A percentile compares a stretch with the other conserved stretches of the same genome.
Evolutionary conservation across 2,113 vertebrate genomes (phyloP).

Genomic region (Vimba vimba): DNA sequence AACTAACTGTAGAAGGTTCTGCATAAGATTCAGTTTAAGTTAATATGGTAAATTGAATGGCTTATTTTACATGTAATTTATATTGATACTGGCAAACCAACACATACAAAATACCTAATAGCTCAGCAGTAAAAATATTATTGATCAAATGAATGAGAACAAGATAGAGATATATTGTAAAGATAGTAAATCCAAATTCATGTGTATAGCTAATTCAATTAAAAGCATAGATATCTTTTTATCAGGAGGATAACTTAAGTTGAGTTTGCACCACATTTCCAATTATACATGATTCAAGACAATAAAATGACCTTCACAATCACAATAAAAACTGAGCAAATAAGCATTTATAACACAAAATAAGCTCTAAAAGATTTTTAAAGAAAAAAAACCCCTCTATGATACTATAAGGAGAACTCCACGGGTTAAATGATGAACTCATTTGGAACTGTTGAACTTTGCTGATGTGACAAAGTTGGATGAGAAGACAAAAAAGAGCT

Average conservation of each 20-base stretch:
- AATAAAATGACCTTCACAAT: background rate
- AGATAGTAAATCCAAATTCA: background rate
- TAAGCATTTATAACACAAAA: background rate
- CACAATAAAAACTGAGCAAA: background rate
- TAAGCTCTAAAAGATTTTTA: background rate
- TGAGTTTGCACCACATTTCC: background rate
- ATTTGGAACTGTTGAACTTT: background rate
- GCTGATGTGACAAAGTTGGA: slow-evolving; percentile 4
- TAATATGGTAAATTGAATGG: too few relatives aligned
- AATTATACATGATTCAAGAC: background rate
- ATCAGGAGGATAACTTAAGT: background rate
- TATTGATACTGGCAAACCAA: background rate
- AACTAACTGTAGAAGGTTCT: background rate
- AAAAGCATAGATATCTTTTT: background rate
- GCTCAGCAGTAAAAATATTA: background rate
- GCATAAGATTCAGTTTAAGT: background rate
- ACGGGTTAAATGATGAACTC: background rate
- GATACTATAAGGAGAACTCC: background rate
- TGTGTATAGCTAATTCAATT: background rate
- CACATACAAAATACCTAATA: background rate
- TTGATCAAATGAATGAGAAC: background rate
- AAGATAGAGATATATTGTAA: background rate
- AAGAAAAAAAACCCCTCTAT: background rate
- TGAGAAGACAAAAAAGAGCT: slow-evolving; percentile 20
- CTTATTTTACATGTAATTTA: background rate